phyloP scores from a whole-genome alignment of 92 coral and sea anemone genomes.

The Phymanthus crucifer region DNA sequence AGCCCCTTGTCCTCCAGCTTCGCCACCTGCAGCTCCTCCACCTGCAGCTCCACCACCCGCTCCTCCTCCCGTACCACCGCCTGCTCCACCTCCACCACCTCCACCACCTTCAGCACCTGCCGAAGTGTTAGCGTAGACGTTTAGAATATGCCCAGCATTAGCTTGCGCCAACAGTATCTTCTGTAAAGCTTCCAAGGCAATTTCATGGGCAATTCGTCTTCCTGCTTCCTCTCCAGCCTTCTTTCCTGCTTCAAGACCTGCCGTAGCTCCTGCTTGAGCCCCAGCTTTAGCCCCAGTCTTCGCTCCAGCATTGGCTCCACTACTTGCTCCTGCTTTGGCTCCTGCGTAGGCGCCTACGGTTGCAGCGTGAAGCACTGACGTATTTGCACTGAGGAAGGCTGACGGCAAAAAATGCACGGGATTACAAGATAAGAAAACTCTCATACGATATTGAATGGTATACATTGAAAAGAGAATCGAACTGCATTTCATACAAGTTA shows the following conservation, averaged over 20 bases:
- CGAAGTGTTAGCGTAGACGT: slow-evolving; percentile 44
- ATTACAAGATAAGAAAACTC: not conserved
- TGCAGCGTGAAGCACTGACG: slow-evolving; percentile 62
- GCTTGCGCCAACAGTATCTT: slow-evolving; percentile 49
- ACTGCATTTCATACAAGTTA: too few relatives aligned
- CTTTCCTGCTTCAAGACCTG: slow-evolving; percentile 71
- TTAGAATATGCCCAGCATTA: slow-evolving; percentile 49
- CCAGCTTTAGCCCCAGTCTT: slow-evolving; percentile 79
- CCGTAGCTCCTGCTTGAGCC: slow-evolving; percentile 86
- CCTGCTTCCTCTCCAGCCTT: slow-evolving; percentile 87
- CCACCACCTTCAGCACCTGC: slow-evolving; percentile 25
- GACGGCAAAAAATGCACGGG: not conserved
- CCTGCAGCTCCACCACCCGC: slow-evolving; percentile 33
- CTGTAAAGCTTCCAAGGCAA: slow-evolving; percentile 57
- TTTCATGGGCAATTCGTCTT: slow-evolving; percentile 54
- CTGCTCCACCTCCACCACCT: slow-evolving; percentile 22
- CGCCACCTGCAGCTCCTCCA: slow-evolving; percentile 19
- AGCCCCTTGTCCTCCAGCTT: slow-evolving; percentile 41
- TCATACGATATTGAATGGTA: too few relatives aligned
- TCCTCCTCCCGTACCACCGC: slow-evolving; percentile 23
- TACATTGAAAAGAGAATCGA: too few relatives aligned
- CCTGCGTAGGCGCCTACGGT: slow-evolving; percentile 70
- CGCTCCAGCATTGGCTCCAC: slow-evolving; percentile 73
- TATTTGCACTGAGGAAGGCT: slow-evolving; percentile 52
- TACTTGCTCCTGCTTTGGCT: slow-evolving; percentile 68